Percentiles rank a stretch among this genome's conserved stretches.
These are phyloP conservation scores for Ladona fulva DNA, from an alignment of 1,140 invertebrate genomes.

Conservation along the genomic window DNA sequence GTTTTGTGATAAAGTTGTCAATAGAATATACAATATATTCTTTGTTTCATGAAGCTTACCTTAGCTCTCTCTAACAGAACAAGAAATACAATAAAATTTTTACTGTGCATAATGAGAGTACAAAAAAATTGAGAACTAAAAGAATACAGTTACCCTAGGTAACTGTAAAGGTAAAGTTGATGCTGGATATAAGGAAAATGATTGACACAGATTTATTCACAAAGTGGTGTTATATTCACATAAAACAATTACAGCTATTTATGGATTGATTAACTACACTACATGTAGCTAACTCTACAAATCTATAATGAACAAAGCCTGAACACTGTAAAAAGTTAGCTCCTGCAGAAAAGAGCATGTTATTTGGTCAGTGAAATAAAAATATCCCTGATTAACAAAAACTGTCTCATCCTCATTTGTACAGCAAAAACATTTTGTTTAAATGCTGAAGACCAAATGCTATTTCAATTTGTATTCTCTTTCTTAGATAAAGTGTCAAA, in stretches of 20 bases:
- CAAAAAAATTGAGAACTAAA: no score
- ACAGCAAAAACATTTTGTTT: constrained; percentile 7
- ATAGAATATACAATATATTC: no score
- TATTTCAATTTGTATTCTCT: constrained; percentile 7
- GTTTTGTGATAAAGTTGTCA: no score
- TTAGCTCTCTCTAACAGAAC: no score
- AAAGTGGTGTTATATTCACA: constrained; percentile 16
- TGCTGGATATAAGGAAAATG: neutral
- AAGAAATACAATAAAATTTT: no score
- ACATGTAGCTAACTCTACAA: constrained; percentile 9
- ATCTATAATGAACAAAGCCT: constrained; percentile 6
- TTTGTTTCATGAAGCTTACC: no score
- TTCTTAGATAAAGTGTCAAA: constrained; percentile 14
- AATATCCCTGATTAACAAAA: neutral
- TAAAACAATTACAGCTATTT: constrained; percentile 15
- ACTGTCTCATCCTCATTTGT: neutral
- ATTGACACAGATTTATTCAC: neutral
- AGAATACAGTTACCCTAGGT: no score
- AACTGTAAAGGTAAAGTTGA: no score
- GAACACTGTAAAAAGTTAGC: constrained; percentile 1
- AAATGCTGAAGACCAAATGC: constrained; percentile 9
- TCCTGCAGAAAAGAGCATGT: neutral
- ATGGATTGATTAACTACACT: constrained; percentile 7
- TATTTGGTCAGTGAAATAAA: constrained; percentile 7
- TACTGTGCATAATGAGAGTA: no score